Conservation (phyloP, 2,888 invertebrate species). For the Parthenolecanium corni region DNA sequence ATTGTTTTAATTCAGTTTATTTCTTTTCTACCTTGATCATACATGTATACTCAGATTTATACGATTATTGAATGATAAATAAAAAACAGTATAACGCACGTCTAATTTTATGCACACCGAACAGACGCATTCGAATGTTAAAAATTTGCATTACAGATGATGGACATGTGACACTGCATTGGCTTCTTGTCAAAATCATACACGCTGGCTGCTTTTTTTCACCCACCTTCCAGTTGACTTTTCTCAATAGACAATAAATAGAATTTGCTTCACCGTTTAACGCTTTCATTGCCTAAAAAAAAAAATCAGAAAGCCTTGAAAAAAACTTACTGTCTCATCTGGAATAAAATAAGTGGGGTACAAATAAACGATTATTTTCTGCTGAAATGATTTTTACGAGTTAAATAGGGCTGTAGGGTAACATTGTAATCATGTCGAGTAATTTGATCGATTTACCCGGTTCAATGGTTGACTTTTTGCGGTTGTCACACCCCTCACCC, state of each 20-base stretch:
- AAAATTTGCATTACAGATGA: no score
- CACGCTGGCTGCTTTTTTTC: no score
- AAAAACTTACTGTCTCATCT: background rate
- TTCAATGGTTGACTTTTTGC: conserved; percentile 27
- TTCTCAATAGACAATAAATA: background rate
- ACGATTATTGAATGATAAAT: no score
- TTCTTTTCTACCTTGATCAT: no score
- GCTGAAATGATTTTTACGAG: conserved; percentile 19
- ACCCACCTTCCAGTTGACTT: no score
- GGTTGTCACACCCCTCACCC: conserved; percentile 24
- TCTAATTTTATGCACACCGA: no score
- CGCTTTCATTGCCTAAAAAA: conserved; percentile 19
- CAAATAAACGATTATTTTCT: conserved; percentile 21
- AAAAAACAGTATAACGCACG: no score
- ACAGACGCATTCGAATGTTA: no score
- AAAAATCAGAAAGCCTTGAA: background rate
- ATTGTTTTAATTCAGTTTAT: no score
- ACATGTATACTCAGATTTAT: no score
- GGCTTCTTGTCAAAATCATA: no score
- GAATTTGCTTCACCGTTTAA: conserved; percentile 20
- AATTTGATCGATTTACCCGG: conserved; percentile 24
- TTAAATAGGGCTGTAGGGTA: background rate
- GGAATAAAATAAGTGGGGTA: background rate
- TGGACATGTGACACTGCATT: no score
- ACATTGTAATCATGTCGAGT: conserved; percentile 19